phyloP scores from a whole-genome alignment of 2,797 vertebrate genomes.

The Coluber constrictor region DNA sequence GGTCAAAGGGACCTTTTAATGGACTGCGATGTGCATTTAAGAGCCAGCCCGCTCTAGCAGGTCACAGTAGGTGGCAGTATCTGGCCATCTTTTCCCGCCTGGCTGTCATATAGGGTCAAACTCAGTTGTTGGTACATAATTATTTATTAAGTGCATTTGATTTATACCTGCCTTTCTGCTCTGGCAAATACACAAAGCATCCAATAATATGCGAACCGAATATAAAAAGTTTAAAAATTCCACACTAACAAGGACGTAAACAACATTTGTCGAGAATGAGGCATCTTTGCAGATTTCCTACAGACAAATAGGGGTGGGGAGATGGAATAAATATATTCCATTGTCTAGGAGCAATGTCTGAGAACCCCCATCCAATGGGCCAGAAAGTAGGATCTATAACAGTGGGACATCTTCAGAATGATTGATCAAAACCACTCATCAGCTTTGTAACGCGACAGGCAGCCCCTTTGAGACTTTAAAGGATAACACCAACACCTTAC shows the following conservation, averaged over 20 bases:
- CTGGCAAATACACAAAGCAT: neutral
- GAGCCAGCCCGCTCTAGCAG: constrained; percentile 17
- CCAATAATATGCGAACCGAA: neutral
- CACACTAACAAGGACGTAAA: neutral
- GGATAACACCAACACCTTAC: neutral
- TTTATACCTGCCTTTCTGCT: neutral
- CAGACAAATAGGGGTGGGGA: neutral
- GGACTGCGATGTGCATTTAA: neutral
- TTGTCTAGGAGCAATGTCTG: neutral
- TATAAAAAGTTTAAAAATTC: neutral
- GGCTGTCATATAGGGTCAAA: neutral
- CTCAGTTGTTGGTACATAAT: neutral
- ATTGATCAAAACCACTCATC: neutral
- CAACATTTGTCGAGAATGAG: neutral
- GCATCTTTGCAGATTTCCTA: neutral
- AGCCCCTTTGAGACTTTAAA: neutral
- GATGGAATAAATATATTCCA: neutral
- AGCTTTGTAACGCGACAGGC: neutral
- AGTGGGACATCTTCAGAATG: neutral
- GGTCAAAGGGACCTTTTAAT: neutral
- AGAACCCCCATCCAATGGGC: neutral
- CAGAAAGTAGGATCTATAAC: neutral
- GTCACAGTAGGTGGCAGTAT: constrained; percentile 1
- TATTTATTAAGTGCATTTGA: neutral
- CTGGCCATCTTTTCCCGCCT: neutral